A percentile compares a stretch with the other conserved stretches of the same genome.
phyloP scores from a whole-genome alignment of 2,888 invertebrate genomes.

The Mimumesa dahlbomi region DNA sequence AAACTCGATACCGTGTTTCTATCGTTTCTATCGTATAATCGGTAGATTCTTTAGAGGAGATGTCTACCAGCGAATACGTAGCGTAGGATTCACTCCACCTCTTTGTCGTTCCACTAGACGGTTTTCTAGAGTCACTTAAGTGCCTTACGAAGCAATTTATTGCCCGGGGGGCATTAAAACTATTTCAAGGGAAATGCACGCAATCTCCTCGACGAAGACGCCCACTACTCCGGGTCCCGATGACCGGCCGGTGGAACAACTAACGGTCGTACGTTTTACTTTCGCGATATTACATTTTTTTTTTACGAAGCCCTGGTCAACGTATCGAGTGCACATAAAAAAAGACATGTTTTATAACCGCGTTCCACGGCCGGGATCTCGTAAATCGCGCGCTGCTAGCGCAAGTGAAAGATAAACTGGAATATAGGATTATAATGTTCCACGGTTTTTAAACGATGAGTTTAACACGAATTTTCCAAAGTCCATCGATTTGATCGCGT shows the following conservation, averaged over 20 bases:
- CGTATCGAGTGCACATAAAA: constrained; percentile 20
- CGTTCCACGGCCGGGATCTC: constrained; percentile 23
- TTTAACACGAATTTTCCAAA: constrained; percentile 21
- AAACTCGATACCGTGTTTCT: no score
- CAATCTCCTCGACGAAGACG: constrained; percentile 9
- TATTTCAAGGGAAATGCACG: not conserved
- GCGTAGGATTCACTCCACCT: no score
- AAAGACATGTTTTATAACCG: constrained; percentile 21
- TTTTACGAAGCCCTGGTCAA: constrained; percentile 40
- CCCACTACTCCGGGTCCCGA: not conserved
- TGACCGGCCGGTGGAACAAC: not conserved
- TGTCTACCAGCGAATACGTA: no score
- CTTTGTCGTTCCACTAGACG: not conserved
- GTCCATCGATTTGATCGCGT: constrained; percentile 7
- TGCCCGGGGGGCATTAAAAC: not conserved
- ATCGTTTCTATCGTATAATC: no score
- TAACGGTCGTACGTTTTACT: constrained; percentile 4
- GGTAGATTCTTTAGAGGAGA: no score
- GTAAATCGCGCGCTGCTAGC: constrained; percentile 29
- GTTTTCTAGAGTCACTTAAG: not conserved
- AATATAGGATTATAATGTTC: constrained; percentile 6
- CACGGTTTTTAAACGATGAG: not conserved
- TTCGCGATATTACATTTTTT: constrained; percentile 31
- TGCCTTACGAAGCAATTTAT: constrained; percentile 13
- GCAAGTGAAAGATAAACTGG: not conserved